These are phyloP conservation scores for Squalus acanthias DNA, from an alignment of 2,797 vertebrate genomes.

Conservation along the genomic window DNA sequence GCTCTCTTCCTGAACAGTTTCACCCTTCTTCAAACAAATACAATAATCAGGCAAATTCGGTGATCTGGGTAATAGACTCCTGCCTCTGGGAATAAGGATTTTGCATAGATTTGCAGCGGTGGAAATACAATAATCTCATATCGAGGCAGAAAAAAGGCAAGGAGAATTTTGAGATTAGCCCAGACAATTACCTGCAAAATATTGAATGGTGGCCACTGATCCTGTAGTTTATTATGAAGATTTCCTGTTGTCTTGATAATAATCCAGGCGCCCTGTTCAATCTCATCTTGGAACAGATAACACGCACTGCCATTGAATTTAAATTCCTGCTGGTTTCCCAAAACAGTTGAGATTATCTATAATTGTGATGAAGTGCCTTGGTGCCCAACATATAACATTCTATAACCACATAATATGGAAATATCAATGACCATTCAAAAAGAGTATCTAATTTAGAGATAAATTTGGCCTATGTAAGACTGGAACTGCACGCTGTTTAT, in stretches of 20 bases:
- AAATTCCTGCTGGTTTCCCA: constrained; percentile 19
- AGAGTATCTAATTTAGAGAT: not conserved
- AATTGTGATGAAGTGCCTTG: not conserved
- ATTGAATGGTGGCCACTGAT: constrained; percentile 1
- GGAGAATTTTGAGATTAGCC: not conserved
- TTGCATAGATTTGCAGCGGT: constrained; percentile 10
- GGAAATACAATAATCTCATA: not conserved
- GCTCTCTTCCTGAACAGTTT: not conserved
- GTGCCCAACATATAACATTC: not conserved
- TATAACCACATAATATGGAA: not conserved
- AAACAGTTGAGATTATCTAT: not conserved
- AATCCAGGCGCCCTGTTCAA: not conserved
- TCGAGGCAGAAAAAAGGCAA: not conserved
- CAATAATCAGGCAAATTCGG: not conserved
- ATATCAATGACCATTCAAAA: not conserved
- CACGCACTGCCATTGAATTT: not conserved
- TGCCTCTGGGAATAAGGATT: constrained; percentile 23
- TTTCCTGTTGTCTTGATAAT: constrained; percentile 17
- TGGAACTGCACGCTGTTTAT: not conserved
- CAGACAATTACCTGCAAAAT: constrained; percentile 13
- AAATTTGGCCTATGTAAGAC: not conserved
- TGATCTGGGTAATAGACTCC: not conserved
- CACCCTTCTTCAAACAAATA: not conserved
- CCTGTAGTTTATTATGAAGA: constrained; percentile 17
- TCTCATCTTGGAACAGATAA: not conserved